A percentile compares a stretch with the other conserved stretches of the same genome.
These are phyloP conservation scores for Meloidogyne hapla DNA, from an alignment of 1,140 invertebrate genomes.

Conservation along the genomic window DNA sequence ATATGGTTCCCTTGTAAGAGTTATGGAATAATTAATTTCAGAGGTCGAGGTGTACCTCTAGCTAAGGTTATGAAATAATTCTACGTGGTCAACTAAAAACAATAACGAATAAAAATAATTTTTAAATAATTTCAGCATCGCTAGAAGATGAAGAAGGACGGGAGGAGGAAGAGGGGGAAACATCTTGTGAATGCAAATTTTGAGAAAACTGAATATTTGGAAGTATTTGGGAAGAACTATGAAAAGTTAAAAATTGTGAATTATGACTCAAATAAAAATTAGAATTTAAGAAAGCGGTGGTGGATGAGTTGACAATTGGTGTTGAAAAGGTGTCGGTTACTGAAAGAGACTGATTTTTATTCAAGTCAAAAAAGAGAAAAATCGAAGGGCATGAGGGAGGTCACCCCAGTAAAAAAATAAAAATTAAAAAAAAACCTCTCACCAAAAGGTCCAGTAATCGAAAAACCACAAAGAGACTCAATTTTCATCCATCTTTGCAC, in stretches of 20 bases:
- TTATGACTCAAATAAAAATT: not conserved
- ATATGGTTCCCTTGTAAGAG: too few species aligned
- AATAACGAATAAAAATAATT: not conserved
- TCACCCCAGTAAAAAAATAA: too few species aligned
- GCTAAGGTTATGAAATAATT: too few species aligned
- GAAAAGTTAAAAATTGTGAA: not conserved
- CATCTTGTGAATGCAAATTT: not conserved
- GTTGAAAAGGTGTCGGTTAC: not conserved
- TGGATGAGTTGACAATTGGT: not conserved
- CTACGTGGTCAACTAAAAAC: not conserved
- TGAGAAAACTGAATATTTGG: not conserved
- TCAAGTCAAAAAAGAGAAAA: not conserved
- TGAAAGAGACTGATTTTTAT: conserved; percentile 14
- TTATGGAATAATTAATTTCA: too few species aligned
- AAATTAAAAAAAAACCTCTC: conserved; percentile 25
- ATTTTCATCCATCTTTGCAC: conserved; percentile 59
- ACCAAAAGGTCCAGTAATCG: conserved; percentile 51
- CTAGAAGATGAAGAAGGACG: conserved; percentile 21
- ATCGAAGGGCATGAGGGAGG: too few species aligned
- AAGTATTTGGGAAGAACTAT: not conserved
- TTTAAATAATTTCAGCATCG: conserved; percentile 28
- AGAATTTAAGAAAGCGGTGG: not conserved
- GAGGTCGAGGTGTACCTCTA: too few species aligned
- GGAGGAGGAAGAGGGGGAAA: not conserved
- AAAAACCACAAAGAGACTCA: conserved; percentile 58